Percentiles rank a stretch among this genome's conserved stretches.
These are phyloP conservation scores for Exephanes ischioxanthus DNA, from an alignment of 2,888 invertebrate species.

Conservation along the genomic window DNA sequence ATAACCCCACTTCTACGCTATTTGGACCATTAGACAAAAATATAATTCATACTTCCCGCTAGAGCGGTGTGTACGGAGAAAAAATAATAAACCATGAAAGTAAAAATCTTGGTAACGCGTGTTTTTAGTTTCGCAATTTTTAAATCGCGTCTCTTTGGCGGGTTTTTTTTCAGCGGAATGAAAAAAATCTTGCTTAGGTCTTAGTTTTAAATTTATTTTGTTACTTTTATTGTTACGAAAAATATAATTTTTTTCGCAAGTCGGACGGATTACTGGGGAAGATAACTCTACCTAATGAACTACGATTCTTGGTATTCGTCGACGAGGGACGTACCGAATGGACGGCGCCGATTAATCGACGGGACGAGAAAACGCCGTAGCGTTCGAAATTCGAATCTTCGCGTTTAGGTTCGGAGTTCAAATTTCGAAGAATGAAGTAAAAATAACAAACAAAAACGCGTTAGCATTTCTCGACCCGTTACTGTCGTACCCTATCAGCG, in stretches of 20 bases:
- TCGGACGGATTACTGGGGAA: conserved; percentile 51
- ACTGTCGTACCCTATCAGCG: conserved; percentile 27
- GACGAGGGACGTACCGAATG: conserved; percentile 29
- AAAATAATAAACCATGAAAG: too few relatives aligned
- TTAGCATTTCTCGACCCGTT: conserved; percentile 9
- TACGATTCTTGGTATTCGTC: conserved; percentile 56
- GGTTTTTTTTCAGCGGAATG: neutral
- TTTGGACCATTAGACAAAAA: too few relatives aligned
- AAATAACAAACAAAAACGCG: neutral
- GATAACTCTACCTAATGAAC: conserved; percentile 37
- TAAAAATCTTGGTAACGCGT: too few relatives aligned
- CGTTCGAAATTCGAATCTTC: conserved; percentile 16
- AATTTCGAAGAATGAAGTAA: neutral
- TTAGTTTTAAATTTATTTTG: neutral
- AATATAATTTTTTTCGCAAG: conserved; percentile 15
- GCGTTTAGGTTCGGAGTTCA: neutral
- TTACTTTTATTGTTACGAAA: conserved; percentile 7
- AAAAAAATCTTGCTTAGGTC: neutral
- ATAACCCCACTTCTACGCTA: too few relatives aligned
- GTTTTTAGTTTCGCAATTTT: too few relatives aligned
- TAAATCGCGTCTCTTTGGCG: conserved; percentile 16
- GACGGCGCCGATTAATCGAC: conserved; percentile 47
- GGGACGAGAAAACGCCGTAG: conserved; percentile 9
- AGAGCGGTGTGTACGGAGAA: too few relatives aligned
- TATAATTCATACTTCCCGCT: too few relatives aligned